phyloP scores from a whole-genome alignment of 2,113 vertebrate species.

The Heptranchias perlo region DNA sequence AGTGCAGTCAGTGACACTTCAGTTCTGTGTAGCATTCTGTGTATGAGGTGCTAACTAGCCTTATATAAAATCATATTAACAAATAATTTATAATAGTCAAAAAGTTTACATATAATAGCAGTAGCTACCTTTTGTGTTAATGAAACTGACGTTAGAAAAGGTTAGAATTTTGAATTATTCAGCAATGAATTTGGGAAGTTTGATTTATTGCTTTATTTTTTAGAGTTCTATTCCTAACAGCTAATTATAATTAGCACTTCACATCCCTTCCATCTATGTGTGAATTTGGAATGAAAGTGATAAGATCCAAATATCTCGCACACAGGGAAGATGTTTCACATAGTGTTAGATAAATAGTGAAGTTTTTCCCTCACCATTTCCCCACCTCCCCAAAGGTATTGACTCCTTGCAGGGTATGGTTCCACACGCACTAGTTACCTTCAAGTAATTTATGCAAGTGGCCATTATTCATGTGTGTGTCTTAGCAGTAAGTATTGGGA shows the following conservation, averaged over 20 bases:
- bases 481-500: background rate
- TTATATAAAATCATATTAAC: background rate
- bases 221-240: background rate
- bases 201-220: background rate
- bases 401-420: background rate
- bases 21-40: background rate
- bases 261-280: background rate
- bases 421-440: background rate
- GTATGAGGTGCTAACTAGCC: background rate
- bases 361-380: background rate
- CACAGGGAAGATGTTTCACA: background rate
- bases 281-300: background rate
- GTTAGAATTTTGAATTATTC: slow-evolving; percentile 8
- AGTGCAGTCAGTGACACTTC: background rate
- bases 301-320: background rate
- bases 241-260: background rate
- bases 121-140: background rate
- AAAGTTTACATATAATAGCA: background rate
- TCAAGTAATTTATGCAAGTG: background rate
- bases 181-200: background rate
- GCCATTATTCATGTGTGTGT: too few species aligned
- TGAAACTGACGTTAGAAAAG: background rate
- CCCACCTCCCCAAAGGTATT: background rate
- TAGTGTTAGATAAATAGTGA: background rate
- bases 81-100: background rate